These are phyloP conservation scores for Sebastes itinus DNA, from an alignment of 2,797 vertebrate genomes.

Conservation along the genomic window DNA sequence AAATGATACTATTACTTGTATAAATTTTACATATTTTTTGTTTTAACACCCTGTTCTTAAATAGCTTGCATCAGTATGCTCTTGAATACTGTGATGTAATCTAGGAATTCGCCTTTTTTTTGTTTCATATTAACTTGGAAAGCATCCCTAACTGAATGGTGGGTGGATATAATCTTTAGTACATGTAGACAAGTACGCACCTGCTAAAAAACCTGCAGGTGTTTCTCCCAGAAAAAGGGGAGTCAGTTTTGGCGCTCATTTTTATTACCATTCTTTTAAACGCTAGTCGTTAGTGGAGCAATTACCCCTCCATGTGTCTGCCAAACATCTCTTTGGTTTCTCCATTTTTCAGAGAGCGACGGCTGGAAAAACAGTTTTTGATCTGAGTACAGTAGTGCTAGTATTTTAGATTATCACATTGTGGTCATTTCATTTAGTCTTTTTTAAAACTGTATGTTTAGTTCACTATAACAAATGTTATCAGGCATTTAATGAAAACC, in stretches of 20 bases:
- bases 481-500: background rate
- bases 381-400: too few relatives aligned
- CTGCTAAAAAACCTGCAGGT: background rate
- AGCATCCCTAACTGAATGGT: background rate
- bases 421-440: too few relatives aligned
- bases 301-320: background rate
- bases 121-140: background rate
- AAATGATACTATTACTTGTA: too few relatives aligned
- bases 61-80: too few relatives aligned
- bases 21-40: rapidly evolving
- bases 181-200: background rate
- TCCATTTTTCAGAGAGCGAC: background rate
- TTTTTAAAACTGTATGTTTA: too few relatives aligned
- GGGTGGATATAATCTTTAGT: background rate
- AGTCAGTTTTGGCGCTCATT: background rate
- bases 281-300: background rate
- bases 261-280: too few relatives aligned
- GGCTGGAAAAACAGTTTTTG: background rate
- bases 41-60: background rate
- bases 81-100: background rate
- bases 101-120: background rate
- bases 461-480: too few relatives aligned
- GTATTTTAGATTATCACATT: too few relatives aligned
- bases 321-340: background rate
- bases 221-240: background rate